Percentiles rank a stretch among this genome's conserved stretches.
Conservation (phyloP, 2,888 invertebrate genomes). For the Pogonocherus hispidulus region DNA sequence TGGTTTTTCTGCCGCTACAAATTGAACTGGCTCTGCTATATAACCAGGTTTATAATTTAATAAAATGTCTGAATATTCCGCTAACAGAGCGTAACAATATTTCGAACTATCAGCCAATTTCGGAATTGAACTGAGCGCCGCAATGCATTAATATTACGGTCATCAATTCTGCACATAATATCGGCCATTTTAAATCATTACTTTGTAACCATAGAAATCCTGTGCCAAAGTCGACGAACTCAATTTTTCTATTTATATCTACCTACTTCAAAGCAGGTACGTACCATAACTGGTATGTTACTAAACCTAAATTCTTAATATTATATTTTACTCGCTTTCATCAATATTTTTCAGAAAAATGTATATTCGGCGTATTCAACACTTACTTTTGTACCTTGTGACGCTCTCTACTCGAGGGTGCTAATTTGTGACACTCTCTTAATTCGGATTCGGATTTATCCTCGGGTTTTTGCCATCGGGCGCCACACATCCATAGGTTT, state of each 20-base stretch:
- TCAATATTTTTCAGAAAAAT: too few relatives aligned
- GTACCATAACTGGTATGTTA: too few relatives aligned
- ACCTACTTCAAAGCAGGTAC: too few relatives aligned
- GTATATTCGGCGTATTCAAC: too few relatives aligned
- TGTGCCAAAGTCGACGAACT: neutral
- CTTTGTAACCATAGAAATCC: constrained; percentile 15
- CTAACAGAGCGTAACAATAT: constrained; percentile 59
- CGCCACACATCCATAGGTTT: too few relatives aligned
- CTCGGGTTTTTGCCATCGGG: too few relatives aligned
- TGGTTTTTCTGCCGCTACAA: constrained; percentile 51
- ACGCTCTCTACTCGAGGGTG: too few relatives aligned
- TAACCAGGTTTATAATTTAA: constrained; percentile 56
- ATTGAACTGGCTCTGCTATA: constrained; percentile 48
- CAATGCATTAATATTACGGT: constrained; percentile 57
- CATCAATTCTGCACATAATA: constrained; percentile 52
- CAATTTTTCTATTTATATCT: neutral
- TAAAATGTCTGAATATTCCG: constrained; percentile 60
- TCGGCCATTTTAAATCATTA: constrained; percentile 41
- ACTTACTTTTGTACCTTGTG: too few relatives aligned
- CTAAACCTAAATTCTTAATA: too few relatives aligned
- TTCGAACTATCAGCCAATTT: constrained; percentile 61
- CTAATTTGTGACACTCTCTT: too few relatives aligned
- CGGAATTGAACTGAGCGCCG: constrained; percentile 57
- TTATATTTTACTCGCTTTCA: too few relatives aligned
- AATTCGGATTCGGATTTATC: too few relatives aligned